Percentiles rank a stretch among this genome's conserved stretches.
Evolutionary conservation across 2,113 vertebrate genomes (phyloP).

Genomic region (Chloropsis hardwickii): DNA sequence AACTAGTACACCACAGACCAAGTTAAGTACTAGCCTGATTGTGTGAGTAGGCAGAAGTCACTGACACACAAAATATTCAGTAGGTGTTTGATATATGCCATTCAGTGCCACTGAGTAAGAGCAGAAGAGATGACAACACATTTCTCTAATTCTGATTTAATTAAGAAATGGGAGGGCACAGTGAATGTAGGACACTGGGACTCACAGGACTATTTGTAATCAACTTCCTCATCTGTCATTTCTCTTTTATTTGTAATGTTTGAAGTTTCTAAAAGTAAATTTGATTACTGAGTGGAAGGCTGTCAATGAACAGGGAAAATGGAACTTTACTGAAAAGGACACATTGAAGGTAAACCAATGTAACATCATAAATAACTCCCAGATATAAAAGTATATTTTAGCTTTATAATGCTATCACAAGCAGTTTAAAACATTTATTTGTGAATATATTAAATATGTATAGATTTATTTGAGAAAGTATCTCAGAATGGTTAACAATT

Average conservation of each 20-base stretch:
- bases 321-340: not conserved
- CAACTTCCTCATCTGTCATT: not conserved
- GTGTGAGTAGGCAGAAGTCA: not conserved
- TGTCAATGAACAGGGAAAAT: not conserved
- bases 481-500: not conserved
- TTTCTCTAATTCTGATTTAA: not conserved
- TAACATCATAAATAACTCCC: not conserved
- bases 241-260: not conserved
- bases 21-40: not conserved
- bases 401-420: not conserved
- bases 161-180: not conserved
- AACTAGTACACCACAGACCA: not conserved
- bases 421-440: not conserved
- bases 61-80: not conserved
- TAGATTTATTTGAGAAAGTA: not conserved
- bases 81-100: not conserved
- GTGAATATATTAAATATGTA: accelerated
- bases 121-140: not conserved
- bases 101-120: not conserved
- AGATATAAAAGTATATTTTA: not conserved
- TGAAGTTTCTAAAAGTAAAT: conserved; percentile 10
- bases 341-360: not conserved
- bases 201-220: not conserved
- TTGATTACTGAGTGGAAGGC: not conserved
- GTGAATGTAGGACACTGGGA: not conserved